phyloP scores from a whole-genome alignment of 2,888 invertebrate species.

The Synanthedon tipuliformis region DNA sequence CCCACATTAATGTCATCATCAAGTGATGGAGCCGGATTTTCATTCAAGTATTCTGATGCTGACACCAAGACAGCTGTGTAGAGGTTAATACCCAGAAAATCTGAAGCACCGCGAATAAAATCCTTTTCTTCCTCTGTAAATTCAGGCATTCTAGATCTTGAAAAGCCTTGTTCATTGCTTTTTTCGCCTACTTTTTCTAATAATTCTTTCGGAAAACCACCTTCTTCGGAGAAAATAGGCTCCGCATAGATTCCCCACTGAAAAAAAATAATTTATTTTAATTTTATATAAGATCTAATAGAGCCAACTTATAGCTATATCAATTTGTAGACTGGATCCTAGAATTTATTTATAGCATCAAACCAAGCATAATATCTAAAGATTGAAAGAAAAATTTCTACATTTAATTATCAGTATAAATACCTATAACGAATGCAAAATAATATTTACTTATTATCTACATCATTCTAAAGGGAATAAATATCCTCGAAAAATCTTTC shows the following conservation, averaged over 20 bases:
- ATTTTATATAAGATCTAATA: too few relatives aligned
- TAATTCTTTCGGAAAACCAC: constrained; percentile 60
- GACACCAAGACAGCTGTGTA: neutral
- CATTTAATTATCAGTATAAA: too few relatives aligned
- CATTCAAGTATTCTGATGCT: neutral
- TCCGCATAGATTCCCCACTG: constrained; percentile 39
- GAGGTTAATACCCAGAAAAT: neutral
- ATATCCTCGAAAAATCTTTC: too few relatives aligned
- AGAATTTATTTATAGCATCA: too few relatives aligned
- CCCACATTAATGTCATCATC: constrained; percentile 4
- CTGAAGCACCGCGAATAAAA: constrained; percentile 39
- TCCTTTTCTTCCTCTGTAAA: constrained; percentile 57
- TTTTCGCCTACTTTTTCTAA: constrained; percentile 40
- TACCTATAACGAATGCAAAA: too few relatives aligned
- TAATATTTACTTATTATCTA: neutral
- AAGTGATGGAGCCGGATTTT: neutral
- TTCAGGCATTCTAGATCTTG: constrained; percentile 44
- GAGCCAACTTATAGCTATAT: too few relatives aligned
- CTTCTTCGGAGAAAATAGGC: constrained; percentile 48
- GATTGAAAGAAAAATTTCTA: too few relatives aligned
- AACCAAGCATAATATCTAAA: too few relatives aligned
- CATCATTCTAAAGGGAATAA: neutral
- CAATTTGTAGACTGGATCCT: too few relatives aligned
- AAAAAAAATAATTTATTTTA: too few relatives aligned
- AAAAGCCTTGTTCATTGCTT: constrained; percentile 44